These are phyloP conservation scores for Euplexia lucipara DNA, from an alignment of 2,888 invertebrate species.

Conservation along the genomic window DNA sequence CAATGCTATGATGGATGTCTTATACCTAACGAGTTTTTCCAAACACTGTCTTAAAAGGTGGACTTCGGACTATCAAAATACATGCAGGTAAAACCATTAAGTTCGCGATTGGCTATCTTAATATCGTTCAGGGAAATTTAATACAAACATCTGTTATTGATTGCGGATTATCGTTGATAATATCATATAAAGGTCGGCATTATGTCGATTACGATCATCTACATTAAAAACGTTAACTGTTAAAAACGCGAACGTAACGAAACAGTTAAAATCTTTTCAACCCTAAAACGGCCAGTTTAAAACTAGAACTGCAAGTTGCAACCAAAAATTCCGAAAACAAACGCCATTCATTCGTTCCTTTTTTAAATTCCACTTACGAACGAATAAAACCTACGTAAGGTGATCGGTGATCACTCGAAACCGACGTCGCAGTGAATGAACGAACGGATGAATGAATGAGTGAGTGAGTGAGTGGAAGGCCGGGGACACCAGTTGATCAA, in stretches of 20 bases:
- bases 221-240: background rate
- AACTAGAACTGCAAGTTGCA: slow-evolving; percentile 53
- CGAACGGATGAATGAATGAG: slow-evolving; percentile 82
- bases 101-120: background rate
- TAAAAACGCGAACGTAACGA: background rate
- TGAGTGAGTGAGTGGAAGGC: slow-evolving; percentile 78
- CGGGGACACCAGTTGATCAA: slow-evolving; percentile 89
- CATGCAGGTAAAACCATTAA: background rate
- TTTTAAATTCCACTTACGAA: slow-evolving; percentile 74
- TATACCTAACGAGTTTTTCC: slow-evolving; percentile 19
- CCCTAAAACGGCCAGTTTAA: slow-evolving; percentile 24
- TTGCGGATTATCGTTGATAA: slow-evolving; percentile 12
- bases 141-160: slow-evolving; percentile 17
- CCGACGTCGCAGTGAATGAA: slow-evolving; percentile 80
- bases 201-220: background rate
- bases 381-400: slow-evolving; percentile 78
- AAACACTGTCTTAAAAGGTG: background rate
- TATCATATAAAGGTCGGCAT: background rate
- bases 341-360: slow-evolving; percentile 63
- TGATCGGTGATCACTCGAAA: slow-evolving; percentile 88
- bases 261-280: slow-evolving; percentile 2
- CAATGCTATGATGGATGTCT: slow-evolving; percentile 16
- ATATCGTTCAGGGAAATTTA: slow-evolving; percentile 8
- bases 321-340: slow-evolving; percentile 59
- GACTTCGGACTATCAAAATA: background rate